Conservation (phyloP, 1,140 invertebrate species). For the Hesperophylax magnus region DNA sequence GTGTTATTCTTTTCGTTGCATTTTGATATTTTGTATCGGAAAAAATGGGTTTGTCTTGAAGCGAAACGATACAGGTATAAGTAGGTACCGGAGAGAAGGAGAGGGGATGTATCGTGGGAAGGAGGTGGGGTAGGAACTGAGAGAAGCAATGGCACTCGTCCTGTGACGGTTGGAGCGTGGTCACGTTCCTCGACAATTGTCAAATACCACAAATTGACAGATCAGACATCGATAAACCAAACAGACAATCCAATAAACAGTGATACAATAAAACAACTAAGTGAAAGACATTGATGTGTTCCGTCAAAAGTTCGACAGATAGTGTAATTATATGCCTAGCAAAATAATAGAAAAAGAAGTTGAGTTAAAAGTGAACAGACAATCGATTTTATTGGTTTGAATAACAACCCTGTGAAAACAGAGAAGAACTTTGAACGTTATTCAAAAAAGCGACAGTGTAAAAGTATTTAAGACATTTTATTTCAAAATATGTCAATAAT, state of each 20-base stretch:
- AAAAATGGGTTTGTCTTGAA: constrained; percentile 43
- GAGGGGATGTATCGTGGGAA: constrained; percentile 24
- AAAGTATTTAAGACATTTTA: too few species aligned
- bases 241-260: neutral
- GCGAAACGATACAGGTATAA: constrained; percentile 39
- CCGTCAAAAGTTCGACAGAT: too few species aligned
- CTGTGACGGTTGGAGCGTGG: constrained; percentile 19
- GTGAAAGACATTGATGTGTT: too few species aligned
- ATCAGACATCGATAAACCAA: constrained; percentile 13
- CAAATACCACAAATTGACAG: constrained; percentile 1
- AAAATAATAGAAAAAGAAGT: too few species aligned
- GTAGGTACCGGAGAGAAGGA: neutral
- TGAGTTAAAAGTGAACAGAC: too few species aligned
- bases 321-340: too few species aligned
- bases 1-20: constrained; percentile 44
- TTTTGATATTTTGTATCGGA: constrained; percentile 31
- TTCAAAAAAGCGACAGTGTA: too few species aligned
- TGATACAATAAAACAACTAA: neutral
- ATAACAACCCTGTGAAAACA: too few species aligned
- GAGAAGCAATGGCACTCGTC: constrained; percentile 45
- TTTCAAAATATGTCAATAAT: too few species aligned
- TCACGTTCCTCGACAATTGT: constrained; percentile 8
- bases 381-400: too few species aligned
- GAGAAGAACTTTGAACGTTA: too few species aligned
- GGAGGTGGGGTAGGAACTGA: constrained; percentile 8